Evolutionary conservation across 2,888 invertebrate genomes (phyloP).

Genomic region (Lottia gigantea): DNA sequence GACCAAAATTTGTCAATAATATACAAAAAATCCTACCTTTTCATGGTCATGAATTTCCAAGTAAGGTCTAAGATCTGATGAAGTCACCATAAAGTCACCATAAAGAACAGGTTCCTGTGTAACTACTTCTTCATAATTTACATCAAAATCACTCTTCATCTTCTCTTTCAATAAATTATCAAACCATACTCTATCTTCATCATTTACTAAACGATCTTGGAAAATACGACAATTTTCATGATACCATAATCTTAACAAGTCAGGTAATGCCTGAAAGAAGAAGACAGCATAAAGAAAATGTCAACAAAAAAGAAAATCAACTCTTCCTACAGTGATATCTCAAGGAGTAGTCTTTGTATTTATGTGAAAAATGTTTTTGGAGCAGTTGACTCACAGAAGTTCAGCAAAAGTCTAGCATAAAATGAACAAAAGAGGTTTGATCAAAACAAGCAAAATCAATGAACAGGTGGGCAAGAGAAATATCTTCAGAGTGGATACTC

Average conservation of each 20-base stretch:
- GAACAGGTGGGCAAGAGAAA: too few species aligned
- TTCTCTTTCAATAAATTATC: conserved; percentile 67
- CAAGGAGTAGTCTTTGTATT: too few species aligned
- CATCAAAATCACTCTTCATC: conserved; percentile 73
- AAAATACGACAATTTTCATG: conserved; percentile 69
- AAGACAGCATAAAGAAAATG: not conserved
- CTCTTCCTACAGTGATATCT: too few species aligned
- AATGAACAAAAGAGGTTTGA: too few species aligned
- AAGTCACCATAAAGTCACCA: conserved; percentile 74
- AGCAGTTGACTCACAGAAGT: too few species aligned
- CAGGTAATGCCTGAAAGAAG: conserved; percentile 48
- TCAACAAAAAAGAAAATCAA: too few species aligned
- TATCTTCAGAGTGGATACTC: too few species aligned
- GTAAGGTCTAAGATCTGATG: conserved; percentile 73
- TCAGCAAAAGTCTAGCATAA: too few species aligned
- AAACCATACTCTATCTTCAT: conserved; percentile 67
- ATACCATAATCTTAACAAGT: conserved; percentile 67
- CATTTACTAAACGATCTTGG: conserved; percentile 68
- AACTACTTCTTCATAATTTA: conserved; percentile 71
- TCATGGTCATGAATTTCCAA: conserved; percentile 74
- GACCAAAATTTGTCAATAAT: too few species aligned
- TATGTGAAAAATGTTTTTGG: too few species aligned
- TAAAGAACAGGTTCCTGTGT: conserved; percentile 74
- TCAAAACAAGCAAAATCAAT: too few species aligned
- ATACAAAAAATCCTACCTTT: too few species aligned